Evolutionary conservation across 2,113 vertebrate genomes (phyloP).

Genomic region (Noctilio leporinus): DNA sequence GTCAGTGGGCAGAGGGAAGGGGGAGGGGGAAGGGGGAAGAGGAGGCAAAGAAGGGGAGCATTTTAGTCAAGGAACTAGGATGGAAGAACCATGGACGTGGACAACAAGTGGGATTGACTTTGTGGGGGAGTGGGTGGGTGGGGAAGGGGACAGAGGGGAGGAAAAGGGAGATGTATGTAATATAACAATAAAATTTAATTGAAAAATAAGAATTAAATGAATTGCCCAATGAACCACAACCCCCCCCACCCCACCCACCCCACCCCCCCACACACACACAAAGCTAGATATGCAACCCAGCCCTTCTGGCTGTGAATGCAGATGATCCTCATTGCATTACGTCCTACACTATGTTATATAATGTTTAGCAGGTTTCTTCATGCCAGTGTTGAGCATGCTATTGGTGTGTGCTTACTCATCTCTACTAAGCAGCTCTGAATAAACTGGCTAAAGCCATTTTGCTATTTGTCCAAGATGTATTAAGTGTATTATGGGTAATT

Average conservation of each 20-base stretch:
- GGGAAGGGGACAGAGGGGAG: no score
- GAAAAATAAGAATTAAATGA: not conserved
- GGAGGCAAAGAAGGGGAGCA: no score
- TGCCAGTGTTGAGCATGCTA: not conserved
- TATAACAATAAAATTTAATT: no score
- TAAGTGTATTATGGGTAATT: not conserved
- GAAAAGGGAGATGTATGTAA: no score
- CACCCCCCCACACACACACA: no score
- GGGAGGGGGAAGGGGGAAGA: no score
- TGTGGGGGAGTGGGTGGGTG: no score
- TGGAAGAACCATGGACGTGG: no score
- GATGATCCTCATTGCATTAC: not conserved
- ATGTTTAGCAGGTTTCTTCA: not conserved
- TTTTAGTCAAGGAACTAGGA: no score
- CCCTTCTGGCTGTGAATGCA: not conserved
- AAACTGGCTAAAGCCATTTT: not conserved
- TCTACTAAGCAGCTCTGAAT: slow-evolving; percentile 5
- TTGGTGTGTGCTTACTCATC: not conserved
- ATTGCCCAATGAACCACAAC: not conserved
- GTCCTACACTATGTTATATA: not conserved
- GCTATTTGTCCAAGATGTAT: not conserved
- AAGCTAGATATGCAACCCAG: not conserved
- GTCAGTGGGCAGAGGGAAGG: no score
- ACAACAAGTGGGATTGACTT: no score
- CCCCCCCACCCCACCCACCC: no score